phyloP scores from a whole-genome alignment of 2,113 vertebrate genomes.

The Protobothrops flavoviridis region DNA sequence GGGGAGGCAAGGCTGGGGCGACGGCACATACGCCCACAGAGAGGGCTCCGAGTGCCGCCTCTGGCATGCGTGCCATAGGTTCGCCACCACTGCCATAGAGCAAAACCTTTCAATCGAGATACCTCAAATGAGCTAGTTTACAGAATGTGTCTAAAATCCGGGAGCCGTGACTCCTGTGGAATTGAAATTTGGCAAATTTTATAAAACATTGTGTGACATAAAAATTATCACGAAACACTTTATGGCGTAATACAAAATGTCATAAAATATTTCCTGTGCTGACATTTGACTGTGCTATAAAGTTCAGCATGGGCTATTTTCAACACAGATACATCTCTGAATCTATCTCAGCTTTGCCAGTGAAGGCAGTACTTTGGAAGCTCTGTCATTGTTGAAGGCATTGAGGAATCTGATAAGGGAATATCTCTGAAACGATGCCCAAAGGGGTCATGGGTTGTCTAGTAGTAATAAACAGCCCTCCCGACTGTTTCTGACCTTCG shows the following conservation, averaged over 20 bases:
- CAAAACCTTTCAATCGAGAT: neutral
- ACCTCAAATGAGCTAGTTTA: neutral
- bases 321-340: neutral
- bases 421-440: neutral
- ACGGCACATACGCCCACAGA: too few relatives aligned
- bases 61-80: too few relatives aligned
- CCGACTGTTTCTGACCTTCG: neutral
- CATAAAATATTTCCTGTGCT: neutral
- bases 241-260: neutral
- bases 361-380: neutral
- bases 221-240: neutral
- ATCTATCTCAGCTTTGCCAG: neutral
- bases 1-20: too few relatives aligned
- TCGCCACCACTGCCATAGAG: too few relatives aligned
- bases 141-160: neutral
- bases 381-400: neutral
- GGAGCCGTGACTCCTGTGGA: neutral
- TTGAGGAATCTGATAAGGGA: neutral
- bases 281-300: neutral
- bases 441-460: neutral
- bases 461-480: neutral
- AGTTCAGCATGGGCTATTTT: neutral
- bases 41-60: too few relatives aligned
- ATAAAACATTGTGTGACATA: neutral
- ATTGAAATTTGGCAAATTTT: neutral